These are phyloP conservation scores for cat (Felis catus) DNA, from an alignment of 2,113 vertebrate genomes.

Conservation along the genomic window DNA sequence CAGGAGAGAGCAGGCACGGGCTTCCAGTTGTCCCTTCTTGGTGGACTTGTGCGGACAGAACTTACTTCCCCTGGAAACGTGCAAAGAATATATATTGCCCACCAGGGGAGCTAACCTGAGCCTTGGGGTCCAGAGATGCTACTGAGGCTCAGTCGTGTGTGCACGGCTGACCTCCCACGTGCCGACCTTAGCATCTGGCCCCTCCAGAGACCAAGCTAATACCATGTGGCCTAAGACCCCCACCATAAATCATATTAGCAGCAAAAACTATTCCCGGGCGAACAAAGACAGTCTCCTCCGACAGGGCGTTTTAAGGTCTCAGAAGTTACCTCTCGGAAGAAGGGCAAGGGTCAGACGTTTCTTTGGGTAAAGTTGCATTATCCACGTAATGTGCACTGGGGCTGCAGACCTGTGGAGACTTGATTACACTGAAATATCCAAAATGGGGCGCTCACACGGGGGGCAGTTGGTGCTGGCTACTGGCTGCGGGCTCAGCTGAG, in stretches of 20 bases:
- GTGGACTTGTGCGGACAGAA: background rate
- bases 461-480: background rate
- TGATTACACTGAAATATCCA: background rate
- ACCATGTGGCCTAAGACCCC: background rate
- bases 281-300: background rate
- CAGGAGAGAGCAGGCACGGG: background rate
- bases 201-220: background rate
- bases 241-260: background rate
- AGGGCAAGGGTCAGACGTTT: background rate
- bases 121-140: background rate
- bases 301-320: background rate
- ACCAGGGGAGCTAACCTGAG: background rate
- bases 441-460: background rate
- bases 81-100: background rate
- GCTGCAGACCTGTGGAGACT: background rate
- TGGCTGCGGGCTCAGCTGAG: background rate
- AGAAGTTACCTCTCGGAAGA: background rate
- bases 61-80: background rate
- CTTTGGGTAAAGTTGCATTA: background rate
- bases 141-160: background rate
- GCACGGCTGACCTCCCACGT: background rate
- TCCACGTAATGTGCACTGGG: background rate
- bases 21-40: background rate
- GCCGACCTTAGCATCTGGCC: background rate
- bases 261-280: background rate